Base-by-base conservation (phyloP, 2,113 vertebrate species). In the Conger conger region DNA sequence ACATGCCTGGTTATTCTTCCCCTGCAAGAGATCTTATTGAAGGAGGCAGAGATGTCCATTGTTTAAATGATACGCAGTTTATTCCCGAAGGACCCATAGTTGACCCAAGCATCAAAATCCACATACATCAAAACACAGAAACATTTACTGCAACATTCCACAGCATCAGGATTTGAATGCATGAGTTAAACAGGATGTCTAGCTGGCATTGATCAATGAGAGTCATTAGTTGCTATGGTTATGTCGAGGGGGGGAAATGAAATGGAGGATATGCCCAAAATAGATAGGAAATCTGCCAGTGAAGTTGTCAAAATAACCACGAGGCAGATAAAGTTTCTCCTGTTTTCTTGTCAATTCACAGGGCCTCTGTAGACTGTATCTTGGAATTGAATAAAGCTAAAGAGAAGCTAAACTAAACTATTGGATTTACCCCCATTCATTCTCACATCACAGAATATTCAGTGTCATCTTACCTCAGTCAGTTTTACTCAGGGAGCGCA, bases 141-240 rank as follows among this genome's bases (percentile, higher is more conserved):
- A 63, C 9, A 63, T 37, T 15, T 30, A 37, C 33, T 35, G 33
- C 8, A 27, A 42, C 78, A 37, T 60, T 36, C 8, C 4, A 2
- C 45, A 53, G n/a, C 33, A 33, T 79, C 18, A 38, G 8, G 36
- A 27, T 40, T 36, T 40, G 38, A 79, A 27, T 42, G 16, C 35
- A 40, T 35, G 23, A 63, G 81, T 85, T 86, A 85, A 90, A 91
- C 87, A 91, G 87, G 89, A 93, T 86, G 87, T 89, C 36, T 80
- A 27, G 57, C 73, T 78, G 87, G 83, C 85, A 84, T 33, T 79
- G 79, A 81, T 80, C 68, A 84, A 86, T 81, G 82, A 36, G 76
- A 45, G 45, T 50, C 23, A 40, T 76, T 82, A 36, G 84, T 84
- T 86, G 76, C 87, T 84, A 54, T 53, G 45, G 38, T 86, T 86